Evolutionary conservation across 2,113 vertebrate species (phyloP).

Genomic region (Tylochromis polylepis): DNA sequence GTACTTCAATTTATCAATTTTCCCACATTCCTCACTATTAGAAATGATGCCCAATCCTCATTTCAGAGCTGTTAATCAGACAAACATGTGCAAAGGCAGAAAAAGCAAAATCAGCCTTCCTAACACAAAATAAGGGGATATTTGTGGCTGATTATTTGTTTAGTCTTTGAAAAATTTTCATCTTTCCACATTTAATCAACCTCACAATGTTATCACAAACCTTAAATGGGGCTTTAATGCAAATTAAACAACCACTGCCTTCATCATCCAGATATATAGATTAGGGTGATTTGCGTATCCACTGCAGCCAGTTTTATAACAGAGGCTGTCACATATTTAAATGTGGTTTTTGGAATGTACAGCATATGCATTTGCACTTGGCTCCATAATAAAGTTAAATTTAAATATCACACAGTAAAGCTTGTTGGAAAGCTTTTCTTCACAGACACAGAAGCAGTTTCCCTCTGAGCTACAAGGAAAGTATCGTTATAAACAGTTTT

Average conservation of each 20-base stretch:
- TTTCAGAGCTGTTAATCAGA: not conserved
- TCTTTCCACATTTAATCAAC: not conserved
- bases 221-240: not conserved
- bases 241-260: slow-evolving; percentile 2
- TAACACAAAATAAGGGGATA: not conserved
- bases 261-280: not conserved
- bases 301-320: not conserved
- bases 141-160: not conserved
- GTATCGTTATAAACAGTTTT: not conserved
- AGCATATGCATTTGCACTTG: not conserved
- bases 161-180: not conserved
- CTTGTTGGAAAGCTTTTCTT: slow-evolving; percentile 13
- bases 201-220: not conserved
- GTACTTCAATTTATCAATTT: not conserved
- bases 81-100: not conserved
- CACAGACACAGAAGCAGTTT: not conserved
- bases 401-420: not conserved
- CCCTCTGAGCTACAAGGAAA: not conserved
- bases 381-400: not conserved
- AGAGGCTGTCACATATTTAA: not conserved
- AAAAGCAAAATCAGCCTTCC: not conserved
- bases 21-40: too few species aligned
- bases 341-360: not conserved
- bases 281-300: not conserved
- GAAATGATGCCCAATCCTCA: not conserved